These are phyloP conservation scores for Argopecten irradians DNA, from an alignment of 1,140 invertebrate species.

Conservation along the genomic window DNA sequence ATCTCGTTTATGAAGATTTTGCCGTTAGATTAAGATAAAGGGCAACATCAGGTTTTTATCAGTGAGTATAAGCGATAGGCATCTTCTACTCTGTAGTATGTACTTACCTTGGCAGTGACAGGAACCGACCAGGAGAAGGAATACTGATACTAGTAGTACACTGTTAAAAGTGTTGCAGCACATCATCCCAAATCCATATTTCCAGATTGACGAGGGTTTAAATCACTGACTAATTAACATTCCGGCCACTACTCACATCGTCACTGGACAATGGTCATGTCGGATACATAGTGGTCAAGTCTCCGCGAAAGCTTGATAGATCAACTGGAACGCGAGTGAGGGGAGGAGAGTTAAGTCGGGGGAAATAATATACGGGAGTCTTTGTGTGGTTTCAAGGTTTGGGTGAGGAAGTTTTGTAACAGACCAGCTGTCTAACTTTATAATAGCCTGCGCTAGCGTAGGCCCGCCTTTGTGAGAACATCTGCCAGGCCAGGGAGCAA, in stretches of 20 bases:
- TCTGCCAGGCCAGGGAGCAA: conserved; percentile 19
- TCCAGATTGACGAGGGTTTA: background rate
- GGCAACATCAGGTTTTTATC: too few species aligned
- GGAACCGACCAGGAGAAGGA: background rate
- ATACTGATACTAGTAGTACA: background rate
- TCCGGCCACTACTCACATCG: background rate
- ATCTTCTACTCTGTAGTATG: too few species aligned
- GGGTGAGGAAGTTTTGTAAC: conserved; percentile 16
- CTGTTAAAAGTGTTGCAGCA: background rate
- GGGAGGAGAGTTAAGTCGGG: background rate
- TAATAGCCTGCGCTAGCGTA: conserved; percentile 19
- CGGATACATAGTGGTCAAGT: background rate
- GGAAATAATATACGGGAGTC: background rate
- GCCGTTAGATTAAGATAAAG: too few species aligned
- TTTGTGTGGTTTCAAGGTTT: conserved; percentile 16
- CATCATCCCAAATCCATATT: conserved; percentile 10
- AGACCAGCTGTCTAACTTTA: conserved; percentile 21
- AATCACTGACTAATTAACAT: background rate
- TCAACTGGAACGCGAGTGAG: background rate
- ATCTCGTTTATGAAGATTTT: too few species aligned
- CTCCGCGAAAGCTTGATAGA: background rate
- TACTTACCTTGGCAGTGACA: background rate
- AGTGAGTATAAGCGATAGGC: too few species aligned
- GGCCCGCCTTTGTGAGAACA: conserved; percentile 19
- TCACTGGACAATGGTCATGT: background rate